Evolutionary conservation across 2,888 invertebrate species (phyloP).

Genomic region (Cyclophora albipunctata): DNA sequence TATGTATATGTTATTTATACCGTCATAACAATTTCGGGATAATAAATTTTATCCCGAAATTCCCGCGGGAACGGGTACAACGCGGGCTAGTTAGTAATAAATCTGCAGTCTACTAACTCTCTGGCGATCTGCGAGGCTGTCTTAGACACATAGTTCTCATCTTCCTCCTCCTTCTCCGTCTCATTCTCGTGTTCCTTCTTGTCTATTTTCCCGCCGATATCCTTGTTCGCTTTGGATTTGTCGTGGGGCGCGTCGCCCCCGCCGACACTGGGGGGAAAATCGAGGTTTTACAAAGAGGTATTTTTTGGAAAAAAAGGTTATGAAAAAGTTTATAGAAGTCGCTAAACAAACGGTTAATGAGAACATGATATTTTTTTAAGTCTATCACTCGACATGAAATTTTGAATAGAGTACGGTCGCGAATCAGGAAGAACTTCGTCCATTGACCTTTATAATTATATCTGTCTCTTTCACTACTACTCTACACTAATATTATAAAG

Average conservation of each 20-base stretch:
- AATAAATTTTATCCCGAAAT: no score
- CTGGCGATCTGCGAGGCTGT: slow-evolving; percentile 37
- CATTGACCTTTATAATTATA: no score
- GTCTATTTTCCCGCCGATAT: slow-evolving; percentile 7
- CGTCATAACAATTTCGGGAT: no score
- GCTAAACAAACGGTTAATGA: no score
- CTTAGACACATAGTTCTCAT: slow-evolving; percentile 33
- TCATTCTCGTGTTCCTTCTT: slow-evolving; percentile 21
- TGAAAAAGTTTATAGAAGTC: no score
- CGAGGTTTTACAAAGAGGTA: not conserved
- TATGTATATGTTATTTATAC: no score
- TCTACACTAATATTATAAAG: no score
- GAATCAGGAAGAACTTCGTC: no score
- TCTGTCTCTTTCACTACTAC: no score
- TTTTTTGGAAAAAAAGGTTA: not conserved
- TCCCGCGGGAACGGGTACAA: not conserved
- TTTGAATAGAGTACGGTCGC: no score
- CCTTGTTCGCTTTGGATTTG: slow-evolving; percentile 14
- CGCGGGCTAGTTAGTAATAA: not conserved
- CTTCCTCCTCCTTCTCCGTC: slow-evolving; percentile 23
- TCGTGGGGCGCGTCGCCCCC: slow-evolving; percentile 25
- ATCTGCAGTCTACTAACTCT: slow-evolving; percentile 21
- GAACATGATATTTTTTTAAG: no score
- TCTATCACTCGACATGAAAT: no score
- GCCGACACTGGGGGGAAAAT: slow-evolving; percentile 6